A percentile compares a stretch with the other conserved stretches of the same genome.
phyloP scores from a whole-genome alignment of 2,797 vertebrate genomes.

The Arctocebus calabarensis region DNA sequence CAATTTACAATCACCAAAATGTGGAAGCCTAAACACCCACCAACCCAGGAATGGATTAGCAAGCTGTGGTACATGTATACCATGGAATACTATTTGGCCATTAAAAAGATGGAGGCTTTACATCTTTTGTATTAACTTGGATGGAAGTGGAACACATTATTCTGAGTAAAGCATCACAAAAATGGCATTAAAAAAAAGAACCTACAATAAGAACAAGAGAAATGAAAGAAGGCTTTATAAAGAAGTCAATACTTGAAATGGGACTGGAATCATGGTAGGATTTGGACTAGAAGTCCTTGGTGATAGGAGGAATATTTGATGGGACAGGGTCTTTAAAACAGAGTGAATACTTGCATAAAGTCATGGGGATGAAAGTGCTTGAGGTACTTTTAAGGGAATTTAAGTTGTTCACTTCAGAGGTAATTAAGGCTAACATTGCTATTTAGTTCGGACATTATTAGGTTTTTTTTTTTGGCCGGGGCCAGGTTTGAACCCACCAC shows the following conservation, averaged over 20 bases:
- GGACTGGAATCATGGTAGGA: background rate
- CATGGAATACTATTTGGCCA: no score
- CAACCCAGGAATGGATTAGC: no score
- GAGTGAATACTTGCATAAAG: background rate
- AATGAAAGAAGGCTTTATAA: constrained; percentile 15
- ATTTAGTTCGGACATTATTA: background rate
- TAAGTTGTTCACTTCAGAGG: constrained; percentile 38
- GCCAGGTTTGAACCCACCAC: no score
- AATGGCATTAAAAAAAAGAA: background rate
- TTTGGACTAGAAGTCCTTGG: background rate
- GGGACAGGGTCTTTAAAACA: background rate
- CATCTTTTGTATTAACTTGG: no score
- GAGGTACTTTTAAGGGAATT: background rate
- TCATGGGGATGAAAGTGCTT: background rate
- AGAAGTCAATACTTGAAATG: constrained; percentile 40
- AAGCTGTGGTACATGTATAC: no score
- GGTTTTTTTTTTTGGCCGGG: no score
- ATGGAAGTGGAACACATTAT: no score
- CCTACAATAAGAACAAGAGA: background rate
- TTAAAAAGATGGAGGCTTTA: no score
- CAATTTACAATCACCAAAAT: no score
- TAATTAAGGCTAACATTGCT: constrained; percentile 19
- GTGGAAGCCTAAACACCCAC: no score
- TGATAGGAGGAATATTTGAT: background rate
- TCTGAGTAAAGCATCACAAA: no score